Evolutionary conservation across 1,140 invertebrate genomes (phyloP).

Genomic region (Neodiprion fabricii): DNA sequence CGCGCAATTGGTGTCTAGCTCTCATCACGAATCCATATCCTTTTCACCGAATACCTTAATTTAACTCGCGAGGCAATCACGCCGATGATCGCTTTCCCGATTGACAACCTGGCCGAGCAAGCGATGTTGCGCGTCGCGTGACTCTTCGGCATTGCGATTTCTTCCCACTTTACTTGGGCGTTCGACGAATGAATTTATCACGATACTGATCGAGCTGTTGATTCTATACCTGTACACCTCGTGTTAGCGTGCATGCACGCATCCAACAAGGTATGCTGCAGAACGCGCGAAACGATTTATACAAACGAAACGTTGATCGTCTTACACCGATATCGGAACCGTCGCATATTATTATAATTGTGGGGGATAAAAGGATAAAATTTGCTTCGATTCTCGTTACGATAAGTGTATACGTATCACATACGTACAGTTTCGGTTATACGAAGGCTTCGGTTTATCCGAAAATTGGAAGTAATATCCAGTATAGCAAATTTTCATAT

Average conservation of each 20-base stretch:
- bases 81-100: background rate
- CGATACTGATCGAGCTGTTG: background rate
- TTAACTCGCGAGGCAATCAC: background rate
- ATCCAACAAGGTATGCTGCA: no score
- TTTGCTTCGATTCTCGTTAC: no score
- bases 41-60: constrained; percentile 69
- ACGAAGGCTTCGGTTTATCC: no score
- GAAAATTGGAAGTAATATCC: no score
- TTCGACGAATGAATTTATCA: background rate
- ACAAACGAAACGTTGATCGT: no score
- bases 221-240: background rate
- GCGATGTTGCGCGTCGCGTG: background rate
- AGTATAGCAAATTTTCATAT: no score
- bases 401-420: no score
- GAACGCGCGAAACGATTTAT: no score
- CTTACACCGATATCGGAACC: no score
- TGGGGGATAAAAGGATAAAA: no score
- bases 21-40: constrained; percentile 99
- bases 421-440: no score
- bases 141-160: background rate
- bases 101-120: background rate
- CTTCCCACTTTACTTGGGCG: background rate
- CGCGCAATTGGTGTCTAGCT: constrained; percentile 90
- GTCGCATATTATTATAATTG: no score
- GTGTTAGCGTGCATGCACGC: background rate